phyloP scores from a whole-genome alignment of 2,113 vertebrate genomes.

The Cromileptes altivelis region DNA sequence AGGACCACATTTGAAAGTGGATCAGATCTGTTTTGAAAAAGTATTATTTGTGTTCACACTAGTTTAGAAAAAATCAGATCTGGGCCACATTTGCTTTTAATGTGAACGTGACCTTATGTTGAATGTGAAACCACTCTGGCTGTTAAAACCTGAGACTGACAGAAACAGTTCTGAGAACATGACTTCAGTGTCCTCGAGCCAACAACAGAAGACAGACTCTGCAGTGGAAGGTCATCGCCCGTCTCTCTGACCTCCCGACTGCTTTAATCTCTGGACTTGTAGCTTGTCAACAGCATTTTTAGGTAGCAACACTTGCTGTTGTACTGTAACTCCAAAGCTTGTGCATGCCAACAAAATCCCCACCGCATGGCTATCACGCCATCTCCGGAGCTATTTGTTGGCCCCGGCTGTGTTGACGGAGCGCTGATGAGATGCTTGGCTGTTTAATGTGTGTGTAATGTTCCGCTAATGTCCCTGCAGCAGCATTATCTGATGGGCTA shows the following conservation, averaged over 20 bases:
- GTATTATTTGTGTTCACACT: no score
- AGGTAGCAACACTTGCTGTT: constrained; percentile 63
- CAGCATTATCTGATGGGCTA: constrained; percentile 78
- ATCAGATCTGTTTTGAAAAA: no score
- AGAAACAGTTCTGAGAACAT: not conserved
- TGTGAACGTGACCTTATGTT: no score
- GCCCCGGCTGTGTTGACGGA: constrained; percentile 63
- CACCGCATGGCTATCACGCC: constrained; percentile 54
- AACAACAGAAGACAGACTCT: not conserved
- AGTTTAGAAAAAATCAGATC: no score
- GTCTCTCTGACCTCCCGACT: constrained; percentile 29
- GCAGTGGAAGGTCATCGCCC: constrained; percentile 35
- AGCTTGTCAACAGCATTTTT: constrained; percentile 73
- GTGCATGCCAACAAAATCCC: constrained; percentile 49
- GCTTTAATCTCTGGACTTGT: constrained; percentile 26
- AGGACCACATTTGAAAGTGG: no score
- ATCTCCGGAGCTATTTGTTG: constrained; percentile 66
- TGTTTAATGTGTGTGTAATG: constrained; percentile 76
- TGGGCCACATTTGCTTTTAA: not conserved
- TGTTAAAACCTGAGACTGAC: not conserved
- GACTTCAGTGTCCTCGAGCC: not conserved
- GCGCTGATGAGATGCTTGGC: constrained; percentile 68
- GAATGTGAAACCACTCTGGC: no score
- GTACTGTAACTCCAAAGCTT: constrained; percentile 37
- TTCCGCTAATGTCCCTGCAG: constrained; percentile 74